Percentiles rank a stretch among this genome's conserved stretches.
Evolutionary conservation across 2,797 vertebrate species (phyloP).

Genomic region (Capromys pilorides): DNA sequence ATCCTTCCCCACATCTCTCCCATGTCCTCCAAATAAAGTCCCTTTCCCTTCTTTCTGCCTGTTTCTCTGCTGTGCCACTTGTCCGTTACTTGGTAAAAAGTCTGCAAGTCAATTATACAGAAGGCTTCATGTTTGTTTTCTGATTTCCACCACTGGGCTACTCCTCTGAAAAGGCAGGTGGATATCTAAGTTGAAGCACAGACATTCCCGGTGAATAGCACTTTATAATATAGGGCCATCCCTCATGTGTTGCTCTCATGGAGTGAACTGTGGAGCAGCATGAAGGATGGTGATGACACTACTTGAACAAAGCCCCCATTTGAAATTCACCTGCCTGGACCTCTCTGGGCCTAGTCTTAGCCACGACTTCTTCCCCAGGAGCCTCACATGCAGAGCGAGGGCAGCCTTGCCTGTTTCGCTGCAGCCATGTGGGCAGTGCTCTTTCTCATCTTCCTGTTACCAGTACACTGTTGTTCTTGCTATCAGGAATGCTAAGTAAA

Average conservation of each 20-base stretch:
- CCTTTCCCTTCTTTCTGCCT: too few relatives aligned
- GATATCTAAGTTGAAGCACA: slow-evolving; percentile 4
- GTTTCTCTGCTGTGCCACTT: too few relatives aligned
- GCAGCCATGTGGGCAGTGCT: background rate
- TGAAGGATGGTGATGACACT: background rate
- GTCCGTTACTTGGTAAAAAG: slow-evolving; percentile 1
- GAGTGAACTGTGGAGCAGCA: background rate
- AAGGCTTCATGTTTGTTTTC: background rate
- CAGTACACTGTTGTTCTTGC: background rate
- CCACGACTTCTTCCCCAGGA: too few relatives aligned
- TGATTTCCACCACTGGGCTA: background rate
- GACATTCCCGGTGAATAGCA: background rate
- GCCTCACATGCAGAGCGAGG: too few relatives aligned
- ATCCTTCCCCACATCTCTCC: too few relatives aligned
- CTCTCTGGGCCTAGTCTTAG: background rate
- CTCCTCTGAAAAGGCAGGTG: background rate
- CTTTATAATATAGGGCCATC: background rate
- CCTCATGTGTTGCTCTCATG: background rate
- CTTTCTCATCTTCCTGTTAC: background rate
- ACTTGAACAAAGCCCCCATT: background rate
- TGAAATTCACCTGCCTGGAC: background rate
- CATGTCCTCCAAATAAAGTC: too few relatives aligned
- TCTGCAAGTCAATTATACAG: background rate
- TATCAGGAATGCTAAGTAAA: background rate
- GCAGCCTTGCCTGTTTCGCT: too few relatives aligned